Base-by-base conservation (phyloP, 2,113 vertebrate species). In the Salvator merianae region DNA sequence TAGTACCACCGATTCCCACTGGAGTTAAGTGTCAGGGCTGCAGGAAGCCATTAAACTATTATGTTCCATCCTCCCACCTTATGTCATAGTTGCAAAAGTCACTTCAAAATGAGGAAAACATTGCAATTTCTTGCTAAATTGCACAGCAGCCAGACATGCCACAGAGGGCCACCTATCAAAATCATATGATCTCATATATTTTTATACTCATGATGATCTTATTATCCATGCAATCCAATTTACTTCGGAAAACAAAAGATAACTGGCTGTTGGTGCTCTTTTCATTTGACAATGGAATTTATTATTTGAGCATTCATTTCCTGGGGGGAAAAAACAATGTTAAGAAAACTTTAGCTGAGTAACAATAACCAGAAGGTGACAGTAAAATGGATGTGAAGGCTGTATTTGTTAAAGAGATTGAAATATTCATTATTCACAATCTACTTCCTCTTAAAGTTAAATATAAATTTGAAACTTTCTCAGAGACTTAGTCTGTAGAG, bases 401-500 rank as follows among this genome's bases (percentile, higher is more conserved):
- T 47, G 22, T 65, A 20, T 79, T 40, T 66, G 62, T 79, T 79
- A 68, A 79, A 68, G 38, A 77, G 30, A 79, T 47, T 79, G 63
- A 66, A 79, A 79, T 79, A 79, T 47, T 68, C 78, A 68, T 79
- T 68, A 68, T 18, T 79, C 20, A 59, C n/a, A 79, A 79, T 50
- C 40, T 32, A 50, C 47, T 32, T 79, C 30, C 4, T 22, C 32
- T 50, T 50, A 53, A 69, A 80, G 65, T 36, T 30, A 80, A 68
- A 80, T 40, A 80, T 26, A 34, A n/a, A 80, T 36, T 50, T 30
- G 34, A 40, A 28, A 10, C 24, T 22, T 80, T 69, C 24, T 26
- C 43, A 69, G 22, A 34, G 43, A 26, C 47, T 30, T 69, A 70
- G 43, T 14, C 38, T 34, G 9, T 62, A 28, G 40, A 50, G 47